Percentiles rank a stretch among this genome's conserved stretches.
Conservation (phyloP, 1,140 invertebrate species). For the Drosophila navojoa region DNA sequence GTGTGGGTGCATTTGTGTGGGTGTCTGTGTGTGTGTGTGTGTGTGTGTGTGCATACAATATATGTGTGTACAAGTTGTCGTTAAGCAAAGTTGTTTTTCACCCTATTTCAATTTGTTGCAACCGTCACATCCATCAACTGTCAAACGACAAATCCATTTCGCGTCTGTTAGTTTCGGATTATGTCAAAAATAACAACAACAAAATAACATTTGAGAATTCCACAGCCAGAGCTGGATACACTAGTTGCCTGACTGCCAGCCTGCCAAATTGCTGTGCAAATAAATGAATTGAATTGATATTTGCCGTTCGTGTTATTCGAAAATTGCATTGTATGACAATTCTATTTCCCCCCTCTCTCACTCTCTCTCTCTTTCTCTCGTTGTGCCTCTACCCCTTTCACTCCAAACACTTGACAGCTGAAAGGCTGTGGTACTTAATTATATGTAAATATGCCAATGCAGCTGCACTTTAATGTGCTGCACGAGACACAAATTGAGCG, state of each 20-base stretch:
- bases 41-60: background rate
- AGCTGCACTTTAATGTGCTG: constrained; percentile 2
- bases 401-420: constrained; percentile 18
- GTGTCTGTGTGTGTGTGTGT: constrained; percentile 10
- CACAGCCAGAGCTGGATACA: constrained; percentile 49
- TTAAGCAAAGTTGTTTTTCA: constrained; percentile 20
- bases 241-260: constrained; percentile 32
- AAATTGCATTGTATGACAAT: constrained; percentile 54
- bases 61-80: constrained; percentile 14
- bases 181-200: constrained; percentile 54
- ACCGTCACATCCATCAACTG: constrained; percentile 69
- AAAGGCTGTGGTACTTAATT: constrained; percentile 45
- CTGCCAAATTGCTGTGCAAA: constrained; percentile 57
- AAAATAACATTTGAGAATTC: constrained; percentile 38
- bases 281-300: constrained; percentile 77
- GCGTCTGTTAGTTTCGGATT: constrained; percentile 71
- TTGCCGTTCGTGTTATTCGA: constrained; percentile 70
- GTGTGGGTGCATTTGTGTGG: background rate
- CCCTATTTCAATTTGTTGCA: constrained; percentile 22
- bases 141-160: constrained; percentile 72
- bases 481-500: background rate
- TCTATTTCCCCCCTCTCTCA: background rate
- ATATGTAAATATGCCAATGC: constrained; percentile 31
- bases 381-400: background rate
- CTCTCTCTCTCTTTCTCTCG: background rate